A percentile compares a stretch with the other conserved stretches of the same genome.
These are phyloP conservation scores for Carcina quercana DNA, from an alignment of 2,888 invertebrate species.

Conservation along the genomic window DNA sequence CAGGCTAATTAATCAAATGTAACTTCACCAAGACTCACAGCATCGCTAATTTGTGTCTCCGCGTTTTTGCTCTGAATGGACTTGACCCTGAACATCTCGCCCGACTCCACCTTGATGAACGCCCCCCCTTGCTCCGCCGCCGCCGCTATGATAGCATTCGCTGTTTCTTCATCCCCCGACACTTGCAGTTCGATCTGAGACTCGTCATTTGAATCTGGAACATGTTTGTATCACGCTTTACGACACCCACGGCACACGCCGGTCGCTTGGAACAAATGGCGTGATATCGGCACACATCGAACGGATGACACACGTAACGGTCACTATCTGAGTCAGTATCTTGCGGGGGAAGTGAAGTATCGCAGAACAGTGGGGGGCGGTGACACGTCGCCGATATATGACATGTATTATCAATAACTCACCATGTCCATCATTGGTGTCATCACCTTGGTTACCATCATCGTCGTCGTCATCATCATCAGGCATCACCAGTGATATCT, in stretches of 20 bases:
- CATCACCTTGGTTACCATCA: conserved; percentile 16
- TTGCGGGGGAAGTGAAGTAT: too few relatives aligned
- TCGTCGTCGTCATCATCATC: conserved; percentile 22
- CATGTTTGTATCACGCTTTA: neutral
- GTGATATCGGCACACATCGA: too few relatives aligned
- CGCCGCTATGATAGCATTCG: conserved; percentile 59
- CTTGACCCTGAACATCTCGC: conserved; percentile 58
- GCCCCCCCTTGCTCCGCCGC: conserved; percentile 60
- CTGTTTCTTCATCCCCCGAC: conserved; percentile 62
- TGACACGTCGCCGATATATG: too few relatives aligned
- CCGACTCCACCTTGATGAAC: conserved; percentile 57
- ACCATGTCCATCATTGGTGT: conserved; percentile 31
- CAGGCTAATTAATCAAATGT: too few relatives aligned
- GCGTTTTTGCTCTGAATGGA: conserved; percentile 34
- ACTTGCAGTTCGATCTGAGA: conserved; percentile 61
- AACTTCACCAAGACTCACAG: too few relatives aligned
- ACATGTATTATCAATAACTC: too few relatives aligned
- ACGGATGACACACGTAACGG: too few relatives aligned
- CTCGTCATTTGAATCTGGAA: conserved; percentile 57
- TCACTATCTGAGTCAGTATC: too few relatives aligned
- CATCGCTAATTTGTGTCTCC: conserved; percentile 1
- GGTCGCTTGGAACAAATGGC: too few relatives aligned
- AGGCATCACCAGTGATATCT: conserved; percentile 40
- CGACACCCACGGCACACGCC: neutral
- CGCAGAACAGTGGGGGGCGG: too few relatives aligned